Evolutionary conservation across 2,113 vertebrate species (phyloP), one percentile per base, ranked within the genome.

Genomic region (Sylvilagus bachmani): DNA sequence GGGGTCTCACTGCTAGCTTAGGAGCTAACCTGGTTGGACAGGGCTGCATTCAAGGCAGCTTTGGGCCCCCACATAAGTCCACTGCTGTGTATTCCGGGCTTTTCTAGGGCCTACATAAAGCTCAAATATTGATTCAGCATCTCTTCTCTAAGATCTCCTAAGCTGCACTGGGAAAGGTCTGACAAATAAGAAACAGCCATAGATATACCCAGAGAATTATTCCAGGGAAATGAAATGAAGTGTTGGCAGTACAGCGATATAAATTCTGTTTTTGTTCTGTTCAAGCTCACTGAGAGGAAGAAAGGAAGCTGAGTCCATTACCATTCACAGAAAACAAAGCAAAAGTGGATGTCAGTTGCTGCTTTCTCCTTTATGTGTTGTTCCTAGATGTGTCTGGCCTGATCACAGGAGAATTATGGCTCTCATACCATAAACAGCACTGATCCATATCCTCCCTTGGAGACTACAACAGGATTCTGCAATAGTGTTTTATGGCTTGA

Each of bases 201-300:
- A 24, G 67, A 92, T 88, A 84, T 69, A 69, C 82, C 77, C 49
- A 87, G 96, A 95, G 95, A 96, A 95, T 83, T 93, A 92, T 93
- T 96, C 62, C 64, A 88, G 82, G 83, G 95, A 96, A 95, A 90
- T 86, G 80, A 92, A 94, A 95, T 95, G 96, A 97, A 88, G 86
- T 95, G 94, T 94, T 95, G 91, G 95, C 93, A 90, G 95, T 75
- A 84, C 85, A 81, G 62, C 87, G 94, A 95, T 95, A 95, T 93
- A 95, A 84, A 85, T 84, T 85, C 74, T 69, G 31, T 51, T 94
- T 93, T 88, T 64, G 51, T 85, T 93, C 91, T 93, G 88, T 73
- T 96, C 62, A 64, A 38, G 58, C 73, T 88, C 93, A 90, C 55
- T 1, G n/a, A 95, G 83, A 93, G 80, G 88, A 91, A 96, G 96